Evolutionary conservation across 92 coral and sea anemone genomes (phyloP), one percentile per base, ranked within the genome.

Genomic region (Phymanthus crucifer): DNA sequence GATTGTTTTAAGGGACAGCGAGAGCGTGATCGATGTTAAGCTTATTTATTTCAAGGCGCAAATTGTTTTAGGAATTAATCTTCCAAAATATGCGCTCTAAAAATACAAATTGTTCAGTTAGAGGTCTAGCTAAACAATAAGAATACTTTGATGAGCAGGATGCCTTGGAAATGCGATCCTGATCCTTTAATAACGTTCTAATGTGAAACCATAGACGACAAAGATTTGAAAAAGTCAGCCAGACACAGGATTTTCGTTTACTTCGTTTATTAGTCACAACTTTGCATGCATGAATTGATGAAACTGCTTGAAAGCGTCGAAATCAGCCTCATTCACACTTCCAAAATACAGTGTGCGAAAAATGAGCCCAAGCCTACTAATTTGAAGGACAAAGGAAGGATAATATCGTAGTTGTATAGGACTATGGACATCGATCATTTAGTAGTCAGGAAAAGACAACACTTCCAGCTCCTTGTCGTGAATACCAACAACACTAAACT

Each of bases 401-500:
- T 61, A 61, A 61, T 27, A 29, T 24, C 68, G 35, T 61, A 27
- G 17, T 61, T 61, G 68, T 6, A 61, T 9, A 61, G 68, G 3
- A 27, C 68, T 61, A 61, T 24, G 29, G 29, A 61, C 33, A 9
- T 27, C 68, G 68, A 61, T 61, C 32, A 61, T 61, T 24, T 61
- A 34, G 34, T 61, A 61, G 34, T 61, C 68, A 54, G 64, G 21
- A 21, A 54, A 54, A 54, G 80, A 29, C 71, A n/a, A 34, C 57
- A 75, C 21, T 74, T 29, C 57, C 32, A 52, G 64, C 80, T 75
- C 48, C 70, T 64, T 77, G 56, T 2, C 72, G 35, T 61, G 67
- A 46, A 36, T 74, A 40, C 67, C 71, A 77, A 77, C 81, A 35
- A 77, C 81, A 77, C 48, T 77, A 77, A 77, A 77, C 81, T 77